Evolutionary conservation across 2,888 invertebrate species (phyloP).

Genomic region (Ophonus ardosiacus): DNA sequence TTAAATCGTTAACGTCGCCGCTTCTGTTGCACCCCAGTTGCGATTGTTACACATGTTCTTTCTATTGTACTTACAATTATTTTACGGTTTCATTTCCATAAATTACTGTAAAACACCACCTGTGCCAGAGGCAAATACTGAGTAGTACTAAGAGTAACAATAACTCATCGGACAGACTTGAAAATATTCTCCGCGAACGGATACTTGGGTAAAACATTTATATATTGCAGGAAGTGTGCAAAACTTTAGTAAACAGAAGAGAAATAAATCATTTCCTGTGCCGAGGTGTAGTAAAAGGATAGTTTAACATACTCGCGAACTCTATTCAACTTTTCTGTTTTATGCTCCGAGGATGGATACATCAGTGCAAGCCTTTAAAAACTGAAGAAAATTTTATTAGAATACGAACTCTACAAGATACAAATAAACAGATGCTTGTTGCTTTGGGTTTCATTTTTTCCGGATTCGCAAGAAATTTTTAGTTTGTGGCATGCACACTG

Average conservation of each 20-base stretch:
- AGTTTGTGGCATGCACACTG: too few relatives aligned
- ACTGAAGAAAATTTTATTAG: too few relatives aligned
- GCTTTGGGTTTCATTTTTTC: too few relatives aligned
- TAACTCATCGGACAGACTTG: slow-evolving; percentile 11
- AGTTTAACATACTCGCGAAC: slow-evolving; percentile 20
- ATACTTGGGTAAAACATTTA: slow-evolving; percentile 25
- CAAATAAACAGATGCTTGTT: too few relatives aligned
- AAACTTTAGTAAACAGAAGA: slow-evolving; percentile 21
- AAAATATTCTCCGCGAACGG: slow-evolving; percentile 12
- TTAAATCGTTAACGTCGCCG: too few relatives aligned
- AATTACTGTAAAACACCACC: neutral
- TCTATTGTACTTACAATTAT: too few relatives aligned
- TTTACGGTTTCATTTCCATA: too few relatives aligned
- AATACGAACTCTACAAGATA: too few relatives aligned
- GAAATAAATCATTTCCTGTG: slow-evolving; percentile 16
- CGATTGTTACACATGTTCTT: too few relatives aligned
- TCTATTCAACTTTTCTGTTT: slow-evolving; percentile 19
- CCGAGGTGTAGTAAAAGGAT: slow-evolving; percentile 19
- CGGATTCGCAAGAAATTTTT: too few relatives aligned
- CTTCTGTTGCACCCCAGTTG: too few relatives aligned
- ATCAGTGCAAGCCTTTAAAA: too few relatives aligned
- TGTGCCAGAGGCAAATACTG: neutral
- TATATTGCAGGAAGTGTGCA: neutral
- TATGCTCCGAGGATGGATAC: slow-evolving; percentile 2
- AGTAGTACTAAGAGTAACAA: neutral